These are phyloP conservation scores for Teinopalpus imperialis DNA, from an alignment of 2,888 invertebrate species.

Conservation along the genomic window DNA sequence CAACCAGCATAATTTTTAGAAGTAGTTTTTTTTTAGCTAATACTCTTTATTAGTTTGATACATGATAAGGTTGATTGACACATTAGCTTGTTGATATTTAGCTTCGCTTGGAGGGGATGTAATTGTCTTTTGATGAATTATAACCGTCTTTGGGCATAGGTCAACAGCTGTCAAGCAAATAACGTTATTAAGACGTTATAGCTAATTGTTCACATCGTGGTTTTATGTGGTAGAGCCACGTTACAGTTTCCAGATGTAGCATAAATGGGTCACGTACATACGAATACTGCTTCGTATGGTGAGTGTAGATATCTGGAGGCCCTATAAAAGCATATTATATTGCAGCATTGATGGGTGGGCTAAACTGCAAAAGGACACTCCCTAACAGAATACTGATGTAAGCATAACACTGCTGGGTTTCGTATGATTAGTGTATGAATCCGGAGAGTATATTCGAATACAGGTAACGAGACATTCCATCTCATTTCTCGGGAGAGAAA, in stretches of 20 bases:
- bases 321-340: too few species aligned
- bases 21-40: not conserved
- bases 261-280: too few species aligned
- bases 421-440: too few species aligned
- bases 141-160: constrained; percentile 13
- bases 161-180: constrained; percentile 15
- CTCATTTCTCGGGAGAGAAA: too few species aligned
- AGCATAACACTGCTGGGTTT: too few species aligned
- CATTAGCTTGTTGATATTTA: constrained; percentile 10
- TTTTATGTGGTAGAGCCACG: not conserved
- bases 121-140: constrained; percentile 17
- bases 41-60: not conserved
- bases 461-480: too few species aligned
- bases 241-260: not conserved
- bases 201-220: not conserved
- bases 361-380: too few species aligned
- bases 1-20: constrained; percentile 1
- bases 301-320: too few species aligned
- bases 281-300: too few species aligned
- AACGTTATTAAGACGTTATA: constrained; percentile 6
- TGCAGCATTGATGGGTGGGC: too few species aligned
- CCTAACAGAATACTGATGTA: too few species aligned
- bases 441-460: too few species aligned
- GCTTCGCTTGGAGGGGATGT: not conserved
- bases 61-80: constrained; percentile 8